Base-by-base conservation (phyloP, 2,113 vertebrate species). In the Takifugu flavidus region DNA sequence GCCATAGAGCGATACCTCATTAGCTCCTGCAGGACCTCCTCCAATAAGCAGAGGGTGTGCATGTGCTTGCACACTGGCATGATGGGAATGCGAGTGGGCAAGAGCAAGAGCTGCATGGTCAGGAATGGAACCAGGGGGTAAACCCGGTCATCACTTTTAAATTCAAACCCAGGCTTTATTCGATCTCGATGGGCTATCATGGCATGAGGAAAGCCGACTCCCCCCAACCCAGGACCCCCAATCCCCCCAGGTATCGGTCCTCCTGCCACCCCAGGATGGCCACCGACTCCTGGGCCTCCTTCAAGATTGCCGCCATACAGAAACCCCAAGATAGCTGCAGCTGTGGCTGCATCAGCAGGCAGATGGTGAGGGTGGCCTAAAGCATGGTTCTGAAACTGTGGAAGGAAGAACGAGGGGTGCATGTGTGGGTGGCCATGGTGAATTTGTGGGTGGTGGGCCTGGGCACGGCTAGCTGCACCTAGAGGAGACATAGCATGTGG, bases 401-500 rank as follows among this genome's bases (percentile, higher is more conserved):
- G 90, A 20, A 92, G 82, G 66, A 92, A 92, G 55, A 92, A 91
- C 12, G 91, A 91, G 0, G 91, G 91, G 69, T 92, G 91, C 11
- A 91, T 82, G 5, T 92, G 91, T 56, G 89, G 86, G 49, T 92
- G 91, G 43, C 87, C 80, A 27, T 92, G 90, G 72, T 92, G 91
- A 26, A 91, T 54, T 67, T 91, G 90, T 11, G 64, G 70, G 61
- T 91, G 89, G 70, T 92, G 91, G 5, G 81, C 82, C 6, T 85
- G 88, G 29, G 70, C 90, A 2, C 91, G 86, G 47, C 82, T 83
- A 12, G 83, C 87, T 25, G 77, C 74, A 1, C 91, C 82, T 60
- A 92, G 92, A 1, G 95, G 96, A 71, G 96, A 98, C 93, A 98
- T 98, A 52, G 95, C 94, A 2, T 98, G 96, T n/a, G 97, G 96